These are phyloP conservation scores for Meiosimyza decipiens DNA, from an alignment of 2,888 invertebrate species.

Conservation along the genomic window DNA sequence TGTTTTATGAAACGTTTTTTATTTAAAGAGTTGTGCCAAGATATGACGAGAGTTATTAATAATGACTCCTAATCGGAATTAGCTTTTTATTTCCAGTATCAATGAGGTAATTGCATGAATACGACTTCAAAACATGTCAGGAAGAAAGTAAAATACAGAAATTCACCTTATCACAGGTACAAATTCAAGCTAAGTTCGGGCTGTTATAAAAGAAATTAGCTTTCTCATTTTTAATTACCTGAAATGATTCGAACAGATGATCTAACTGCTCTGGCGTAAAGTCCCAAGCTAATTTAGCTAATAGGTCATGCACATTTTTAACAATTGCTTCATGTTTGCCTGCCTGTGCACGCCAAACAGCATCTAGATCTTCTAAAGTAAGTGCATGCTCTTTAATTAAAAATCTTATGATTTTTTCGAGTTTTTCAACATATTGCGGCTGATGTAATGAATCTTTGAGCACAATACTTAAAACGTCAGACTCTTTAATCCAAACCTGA, in stretches of 20 bases:
- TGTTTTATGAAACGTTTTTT: too few species aligned
- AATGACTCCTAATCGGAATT: too few species aligned
- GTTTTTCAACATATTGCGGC: constrained; percentile 96
- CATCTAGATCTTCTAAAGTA: constrained; percentile 90
- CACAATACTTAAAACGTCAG: constrained; percentile 94
- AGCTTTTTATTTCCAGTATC: too few species aligned
- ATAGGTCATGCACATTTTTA: constrained; percentile 94
- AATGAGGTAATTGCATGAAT: too few species aligned
- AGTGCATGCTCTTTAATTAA: constrained; percentile 94
- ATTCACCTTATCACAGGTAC: too few species aligned
- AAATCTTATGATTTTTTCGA: constrained; percentile 97
- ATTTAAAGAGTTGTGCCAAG: too few species aligned
- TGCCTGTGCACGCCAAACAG: constrained; percentile 96
- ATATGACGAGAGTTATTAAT: too few species aligned
- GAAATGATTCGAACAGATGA: constrained; percentile 96
- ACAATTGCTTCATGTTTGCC: constrained; percentile 99
- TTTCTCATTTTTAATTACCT: constrained; percentile 70
- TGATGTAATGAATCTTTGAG: constrained; percentile 95
- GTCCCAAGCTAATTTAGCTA: constrained; percentile 98
- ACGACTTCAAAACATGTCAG: too few species aligned
- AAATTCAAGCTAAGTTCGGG: too few species aligned
- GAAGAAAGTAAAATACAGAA: too few species aligned
- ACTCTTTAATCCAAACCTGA: constrained; percentile 95
- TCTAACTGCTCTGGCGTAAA: constrained; percentile 97
- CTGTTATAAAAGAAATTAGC: too few species aligned